Evolutionary conservation across 2,797 vertebrate genomes (phyloP), one percentile per base, ranked within the genome.

Genomic region (Adelosebastes latens): DNA sequence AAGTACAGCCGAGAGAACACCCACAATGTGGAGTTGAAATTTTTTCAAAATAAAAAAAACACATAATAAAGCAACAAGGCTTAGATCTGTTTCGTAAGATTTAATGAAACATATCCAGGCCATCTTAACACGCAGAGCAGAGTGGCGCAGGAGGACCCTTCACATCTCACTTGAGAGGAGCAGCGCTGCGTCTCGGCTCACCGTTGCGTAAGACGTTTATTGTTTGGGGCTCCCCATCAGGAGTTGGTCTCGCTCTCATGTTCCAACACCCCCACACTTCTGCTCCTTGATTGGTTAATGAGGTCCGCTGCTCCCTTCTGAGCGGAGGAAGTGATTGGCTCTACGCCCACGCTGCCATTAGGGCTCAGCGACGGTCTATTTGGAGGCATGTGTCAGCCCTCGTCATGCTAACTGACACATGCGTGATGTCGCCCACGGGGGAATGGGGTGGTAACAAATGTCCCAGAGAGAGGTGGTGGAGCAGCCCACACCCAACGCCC

Each of bases 231-330:
- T 80, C 72, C 88, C 76, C 68, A 39, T 83, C 77, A 84, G 72
- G 76, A 87, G 80, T 67, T 69, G 69, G 74, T 81, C 77, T 82
- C n/a, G 24, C 77, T 36, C 67, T 88, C 74, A 68, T 90, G 72
- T 92, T 91, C 46, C 72, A 77, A 86, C 89, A 11, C 92, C 92
- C 92, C 84, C 93, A 66, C 90, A 82, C 87, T 90, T 79, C 88
- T 91, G 92, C 85, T 85, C 34, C 77, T 82, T 93, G 89, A 94
- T 94, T 94, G 90, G 85, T 93, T 94, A 94, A 92, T 92, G 84
- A 94, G 88, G 75, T 86, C 83, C 79, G 71, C 55, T 56, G 85
- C 88, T 88, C 65, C 82, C 29, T 67, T 82, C 73, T 72, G 67
- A 86, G 86, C 52, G 36, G 84, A 86, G 89, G 77, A 90, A 69